Base-by-base conservation (phyloP, 2,888 invertebrate species). In the Napeogenes inachia region DNA sequence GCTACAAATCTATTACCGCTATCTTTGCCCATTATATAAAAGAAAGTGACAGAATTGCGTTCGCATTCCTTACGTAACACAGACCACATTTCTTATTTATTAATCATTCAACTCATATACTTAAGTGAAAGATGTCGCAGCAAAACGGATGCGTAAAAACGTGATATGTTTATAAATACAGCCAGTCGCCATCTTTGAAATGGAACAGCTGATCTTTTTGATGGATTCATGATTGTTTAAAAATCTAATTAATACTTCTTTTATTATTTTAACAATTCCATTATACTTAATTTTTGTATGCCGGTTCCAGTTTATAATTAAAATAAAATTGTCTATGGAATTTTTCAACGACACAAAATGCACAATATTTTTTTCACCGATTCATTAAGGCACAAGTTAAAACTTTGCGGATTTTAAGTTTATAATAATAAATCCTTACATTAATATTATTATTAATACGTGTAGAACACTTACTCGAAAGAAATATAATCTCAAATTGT, bases 61-160 rank as follows among this genome's bases (percentile, higher is more conserved):
- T 81, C 78, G 77, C 78, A 84, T 83, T 84, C 81, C 82, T 87
- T 88, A 87, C 84, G 82, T 89, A 87, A 87, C 75, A 78, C 70
- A 76, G 78, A 75, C 68, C 76, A 79, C 82, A 80, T 85, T 86
- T 84, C 83, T 77, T 83, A 74, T 72, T 70, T 73, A 77, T 79
- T 84, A 76, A 74, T 74, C 68, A 89, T 89, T 84, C 89, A 59
- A 69, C 73, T 78, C 87, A 77, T 77, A 76, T 65, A 60, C 61
- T 60, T 65, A 77, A 86, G 89, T 89, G 89, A 89, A 89, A 89
- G 89, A 89, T 88, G 85, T 82, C 73, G 76, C 73, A 72, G 76
- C 80, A 82, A 84, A 85, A 87, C 89, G 89, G 88, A 89, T 88
- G 82, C 84, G 62, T 59, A 67, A 3, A 54, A 65, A 69, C 84